Evolutionary conservation across 2,113 vertebrate genomes (phyloP), one percentile per base, ranked within the genome.

Genomic region (Boleophthalmus pectinirostris): DNA sequence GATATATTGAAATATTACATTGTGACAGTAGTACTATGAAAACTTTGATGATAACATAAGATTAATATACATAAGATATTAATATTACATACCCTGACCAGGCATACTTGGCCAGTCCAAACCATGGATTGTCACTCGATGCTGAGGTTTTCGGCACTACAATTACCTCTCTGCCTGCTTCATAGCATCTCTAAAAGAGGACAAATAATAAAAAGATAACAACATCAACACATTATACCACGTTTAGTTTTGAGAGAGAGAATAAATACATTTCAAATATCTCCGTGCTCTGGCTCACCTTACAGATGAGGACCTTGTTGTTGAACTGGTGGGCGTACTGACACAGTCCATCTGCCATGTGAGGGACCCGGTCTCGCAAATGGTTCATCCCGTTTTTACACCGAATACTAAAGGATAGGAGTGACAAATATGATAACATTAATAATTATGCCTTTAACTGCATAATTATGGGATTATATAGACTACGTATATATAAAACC

Each of bases 321-420:
- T 92, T 94, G 87, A 85, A 95, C 81, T 95, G 93, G 82, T 95
- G 93, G 23, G 91, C 86, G 25, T 90, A 95, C 66, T 95, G 93
- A 67, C 94, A 95, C 51, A 94, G 85, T 14, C 93, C 92, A 45
- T 94, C 92, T 7, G 93, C 93, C 78, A 88, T 79, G 85, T 95
- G 94, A 11, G 92, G 91, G 10, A 95, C 75, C 12, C 89, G 70
- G 64, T 95, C 94, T 82, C 90, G 93, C 38, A 93, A 78, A 65
- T 95, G 94, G 88, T 95, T 95, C 94, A 95, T 95, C 46, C 94
- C 92, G 10, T 94, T 94, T 70, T 87, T 94, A 84, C 94, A 95
- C 57, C 93, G 93, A 60, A 92, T 82, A 38, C 94, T 95, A 68
- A n/a, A 57, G 72, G 21, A 0, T 1, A 64, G 21, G 58, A 29